Percentiles rank a stretch among this genome's conserved stretches.
These are phyloP conservation scores for Pseudomyrmex flavicornis DNA, from an alignment of 1,140 invertebrate genomes.

Conservation along the genomic window DNA sequence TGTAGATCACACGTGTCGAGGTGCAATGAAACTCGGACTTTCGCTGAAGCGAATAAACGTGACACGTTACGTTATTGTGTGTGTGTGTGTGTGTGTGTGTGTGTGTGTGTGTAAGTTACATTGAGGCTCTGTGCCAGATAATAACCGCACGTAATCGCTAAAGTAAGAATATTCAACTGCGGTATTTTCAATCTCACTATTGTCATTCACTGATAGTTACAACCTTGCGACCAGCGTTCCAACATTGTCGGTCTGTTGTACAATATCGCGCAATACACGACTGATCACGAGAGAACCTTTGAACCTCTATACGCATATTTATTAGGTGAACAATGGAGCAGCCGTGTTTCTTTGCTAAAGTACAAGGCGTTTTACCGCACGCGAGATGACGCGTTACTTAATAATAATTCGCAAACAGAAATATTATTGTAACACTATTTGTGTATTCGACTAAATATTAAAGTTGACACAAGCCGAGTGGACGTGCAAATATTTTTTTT, in stretches of 20 bases:
- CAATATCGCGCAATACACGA: neutral
- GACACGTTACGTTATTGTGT: neutral
- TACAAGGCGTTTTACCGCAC: neutral
- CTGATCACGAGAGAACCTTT: neutral
- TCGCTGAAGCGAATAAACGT: conserved; percentile 9
- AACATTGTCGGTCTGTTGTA: neutral
- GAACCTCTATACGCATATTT: neutral
- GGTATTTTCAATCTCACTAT: neutral
- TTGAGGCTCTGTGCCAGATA: neutral
- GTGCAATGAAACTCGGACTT: neutral
- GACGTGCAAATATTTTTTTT: too few relatives aligned
- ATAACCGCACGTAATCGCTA: conserved; percentile 1
- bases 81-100: too few relatives aligned
- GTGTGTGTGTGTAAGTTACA: too few relatives aligned
- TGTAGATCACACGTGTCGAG: conserved; percentile 27
- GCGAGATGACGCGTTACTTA: too few relatives aligned
- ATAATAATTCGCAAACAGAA: too few relatives aligned
- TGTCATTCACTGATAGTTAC: neutral
- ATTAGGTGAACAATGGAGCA: too few relatives aligned
- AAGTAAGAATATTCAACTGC: neutral
- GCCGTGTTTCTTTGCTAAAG: neutral
- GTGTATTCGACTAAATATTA: too few relatives aligned
- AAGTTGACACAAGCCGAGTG: too few relatives aligned
- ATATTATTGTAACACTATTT: too few relatives aligned
- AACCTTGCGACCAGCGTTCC: neutral